A percentile compares a stretch with the other conserved stretches of the same genome.
Evolutionary conservation across 23 tunicate species (phyloP).

Genomic region (Oikopleura albicans): DNA sequence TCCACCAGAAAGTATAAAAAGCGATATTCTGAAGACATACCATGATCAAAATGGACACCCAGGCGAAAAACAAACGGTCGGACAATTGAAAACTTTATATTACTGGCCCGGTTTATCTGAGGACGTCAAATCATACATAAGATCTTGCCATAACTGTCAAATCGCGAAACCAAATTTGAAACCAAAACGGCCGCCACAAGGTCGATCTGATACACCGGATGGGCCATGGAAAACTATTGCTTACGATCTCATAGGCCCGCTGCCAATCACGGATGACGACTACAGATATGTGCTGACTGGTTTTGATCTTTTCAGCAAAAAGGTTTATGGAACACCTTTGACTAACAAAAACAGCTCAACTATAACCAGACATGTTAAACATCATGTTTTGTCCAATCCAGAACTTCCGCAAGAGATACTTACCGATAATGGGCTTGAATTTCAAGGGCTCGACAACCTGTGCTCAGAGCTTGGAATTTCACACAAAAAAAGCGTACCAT

Average conservation of each 20-base stretch:
- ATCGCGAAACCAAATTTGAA: not conserved
- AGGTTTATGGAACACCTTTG: not conserved
- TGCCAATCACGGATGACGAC: not conserved
- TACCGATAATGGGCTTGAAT: not conserved
- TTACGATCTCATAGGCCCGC: not conserved
- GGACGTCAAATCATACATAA: not conserved
- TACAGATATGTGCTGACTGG: not conserved
- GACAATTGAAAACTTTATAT: not conserved
- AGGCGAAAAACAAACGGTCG: not conserved
- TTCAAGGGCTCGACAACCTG: not conserved
- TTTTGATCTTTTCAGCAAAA: not conserved
- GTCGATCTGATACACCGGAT: not conserved
- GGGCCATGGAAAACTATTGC: not conserved
- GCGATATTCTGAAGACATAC: not conserved
- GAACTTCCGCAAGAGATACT: not conserved
- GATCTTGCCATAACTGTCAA: constrained; percentile 3
- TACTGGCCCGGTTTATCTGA: not conserved
- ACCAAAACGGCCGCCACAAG: not conserved
- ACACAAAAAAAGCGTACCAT: not conserved
- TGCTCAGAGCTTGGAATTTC: not conserved
- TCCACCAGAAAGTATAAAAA: not conserved
- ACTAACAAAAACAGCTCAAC: not conserved
- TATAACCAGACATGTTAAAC: not conserved
- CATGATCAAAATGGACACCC: not conserved
- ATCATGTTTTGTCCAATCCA: not conserved